These are phyloP conservation scores for Drosophila ustulata DNA, from an alignment of 2,888 invertebrate species.

Conservation along the genomic window DNA sequence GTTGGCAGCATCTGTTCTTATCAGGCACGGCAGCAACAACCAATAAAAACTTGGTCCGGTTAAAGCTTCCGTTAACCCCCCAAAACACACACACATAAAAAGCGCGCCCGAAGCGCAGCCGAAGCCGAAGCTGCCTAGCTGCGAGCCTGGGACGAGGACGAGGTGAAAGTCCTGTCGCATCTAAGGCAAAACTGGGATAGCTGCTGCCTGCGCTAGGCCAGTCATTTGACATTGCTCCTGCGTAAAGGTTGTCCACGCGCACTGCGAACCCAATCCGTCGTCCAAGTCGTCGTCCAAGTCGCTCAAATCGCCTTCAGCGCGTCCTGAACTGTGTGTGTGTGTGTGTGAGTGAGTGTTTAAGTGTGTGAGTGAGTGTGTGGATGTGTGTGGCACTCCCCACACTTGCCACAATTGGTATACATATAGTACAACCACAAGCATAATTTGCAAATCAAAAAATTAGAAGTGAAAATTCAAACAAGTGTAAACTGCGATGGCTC, in stretches of 20 bases:
- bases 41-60: conserved; percentile 67
- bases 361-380: conserved; percentile 33
- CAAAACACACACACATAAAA: background rate
- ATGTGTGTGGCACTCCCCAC: conserved; percentile 55
- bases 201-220: conserved; percentile 62
- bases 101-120: conserved; percentile 55
- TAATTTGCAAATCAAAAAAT: conserved; percentile 5
- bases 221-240: conserved; percentile 84
- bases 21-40: conserved; percentile 19
- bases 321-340: conserved; percentile 31
- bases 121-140: conserved; percentile 47
- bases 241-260: conserved; percentile 82
- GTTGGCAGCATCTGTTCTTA: conserved; percentile 51
- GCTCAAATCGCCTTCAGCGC: conserved; percentile 35
- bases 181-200: conserved; percentile 78
- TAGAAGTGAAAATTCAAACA: conserved; percentile 29
- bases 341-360: conserved; percentile 32
- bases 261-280: conserved; percentile 44
- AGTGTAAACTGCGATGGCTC: conserved; percentile 85
- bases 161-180: conserved; percentile 72
- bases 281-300: conserved; percentile 17
- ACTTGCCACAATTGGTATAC: conserved; percentile 53
- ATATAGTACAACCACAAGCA: conserved; percentile 36
- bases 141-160: conserved; percentile 33
- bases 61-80: conserved; percentile 67